Percentiles rank a stretch among this genome's conserved stretches.
phyloP scores from a whole-genome alignment of 2,888 invertebrate species.

The Brachypalpus laphriformis region DNA sequence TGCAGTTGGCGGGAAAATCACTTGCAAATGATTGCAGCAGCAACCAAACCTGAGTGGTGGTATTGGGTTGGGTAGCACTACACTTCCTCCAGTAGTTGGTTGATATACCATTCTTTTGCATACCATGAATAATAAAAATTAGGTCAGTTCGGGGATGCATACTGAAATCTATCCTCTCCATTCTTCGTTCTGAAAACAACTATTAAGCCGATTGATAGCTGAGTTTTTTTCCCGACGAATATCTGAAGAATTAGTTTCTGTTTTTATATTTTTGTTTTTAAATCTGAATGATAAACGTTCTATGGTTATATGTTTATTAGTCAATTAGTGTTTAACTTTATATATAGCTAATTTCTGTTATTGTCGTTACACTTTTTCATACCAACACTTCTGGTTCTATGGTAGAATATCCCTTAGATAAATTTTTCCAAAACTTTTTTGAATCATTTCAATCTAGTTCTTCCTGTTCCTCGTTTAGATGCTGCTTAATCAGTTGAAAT shows the following conservation, averaged over 20 bases:
- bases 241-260: not conserved
- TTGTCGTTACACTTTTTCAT: conserved; percentile 3
- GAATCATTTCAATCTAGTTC: conserved; percentile 23
- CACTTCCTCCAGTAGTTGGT: conserved; percentile 20
- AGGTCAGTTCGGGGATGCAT: conserved; percentile 53
- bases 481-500: conserved; percentile 57
- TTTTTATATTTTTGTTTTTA: not conserved
- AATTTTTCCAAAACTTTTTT: not conserved
- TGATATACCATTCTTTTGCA: conserved; percentile 47
- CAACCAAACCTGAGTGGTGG: conserved; percentile 8
- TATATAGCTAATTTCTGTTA: conserved; percentile 6
- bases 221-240: not conserved
- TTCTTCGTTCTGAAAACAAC: conserved; percentile 8
- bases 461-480: conserved; percentile 46
- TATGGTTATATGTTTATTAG: conserved; percentile 6
- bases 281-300: conserved; percentile 9
- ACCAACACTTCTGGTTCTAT: conserved; percentile 26
- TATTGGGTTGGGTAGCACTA: conserved; percentile 4
- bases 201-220: conserved; percentile 4
- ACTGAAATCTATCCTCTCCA: conserved; percentile 22
- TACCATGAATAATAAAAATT: conserved; percentile 71
- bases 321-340: conserved; percentile 9
- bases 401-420: conserved; percentile 15
- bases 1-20: conserved; percentile 71
- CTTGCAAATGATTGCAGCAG: conserved; percentile 56